Conservation (phyloP, 2,797 vertebrate genomes). For the Acanthiza pusilla region DNA sequence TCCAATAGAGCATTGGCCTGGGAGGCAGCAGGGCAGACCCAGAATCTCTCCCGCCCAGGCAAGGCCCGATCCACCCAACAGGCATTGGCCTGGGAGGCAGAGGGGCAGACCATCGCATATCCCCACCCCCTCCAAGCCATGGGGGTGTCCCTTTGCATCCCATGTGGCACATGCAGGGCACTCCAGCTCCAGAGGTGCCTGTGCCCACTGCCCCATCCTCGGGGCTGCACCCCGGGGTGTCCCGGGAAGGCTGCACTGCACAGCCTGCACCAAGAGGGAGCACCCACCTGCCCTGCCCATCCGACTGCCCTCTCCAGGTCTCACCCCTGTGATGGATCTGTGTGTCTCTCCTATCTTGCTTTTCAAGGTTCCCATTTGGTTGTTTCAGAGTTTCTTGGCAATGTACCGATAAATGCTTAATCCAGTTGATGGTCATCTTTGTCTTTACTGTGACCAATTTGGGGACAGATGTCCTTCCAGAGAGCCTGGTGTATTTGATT, state of each 20-base stretch:
- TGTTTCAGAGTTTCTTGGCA: not conserved
- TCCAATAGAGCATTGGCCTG: too few species aligned
- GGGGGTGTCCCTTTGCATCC: not conserved
- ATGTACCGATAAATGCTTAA: not conserved
- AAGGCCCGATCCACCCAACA: too few species aligned
- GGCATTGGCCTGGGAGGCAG: too few species aligned
- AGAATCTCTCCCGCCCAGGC: too few species aligned
- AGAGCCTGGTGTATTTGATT: not conserved
- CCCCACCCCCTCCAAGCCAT: not conserved
- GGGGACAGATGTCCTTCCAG: not conserved
- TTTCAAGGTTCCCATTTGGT: fast-evolving
- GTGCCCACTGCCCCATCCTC: fast-evolving
- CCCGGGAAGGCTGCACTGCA: not conserved
- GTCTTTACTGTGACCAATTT: fast-evolving
- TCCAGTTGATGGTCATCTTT: not conserved
- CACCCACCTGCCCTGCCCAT: not conserved
- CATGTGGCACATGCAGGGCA: not conserved
- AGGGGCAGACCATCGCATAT: too few species aligned
- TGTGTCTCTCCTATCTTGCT: not conserved
- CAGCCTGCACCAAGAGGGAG: not conserved
- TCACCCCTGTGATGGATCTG: fast-evolving
- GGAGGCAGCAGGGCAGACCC: too few species aligned
- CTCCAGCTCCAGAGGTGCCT: not conserved
- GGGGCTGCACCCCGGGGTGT: fast-evolving
- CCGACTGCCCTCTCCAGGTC: too few species aligned